phyloP scores from a whole-genome alignment of 2,113 vertebrate species.

The Tamias sibiricus region DNA sequence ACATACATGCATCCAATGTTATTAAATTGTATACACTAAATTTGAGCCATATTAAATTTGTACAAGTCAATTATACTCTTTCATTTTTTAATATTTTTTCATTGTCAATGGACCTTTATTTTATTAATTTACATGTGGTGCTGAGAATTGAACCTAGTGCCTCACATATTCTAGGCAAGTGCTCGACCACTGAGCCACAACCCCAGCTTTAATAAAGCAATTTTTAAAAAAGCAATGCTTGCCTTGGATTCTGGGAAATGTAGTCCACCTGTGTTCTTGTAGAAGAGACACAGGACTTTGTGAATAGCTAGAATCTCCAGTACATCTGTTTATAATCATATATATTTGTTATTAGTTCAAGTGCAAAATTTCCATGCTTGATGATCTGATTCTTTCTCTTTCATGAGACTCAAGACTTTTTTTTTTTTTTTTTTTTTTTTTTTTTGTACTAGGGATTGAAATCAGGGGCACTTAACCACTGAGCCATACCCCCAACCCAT shows the following conservation, averaged over 20 bases:
- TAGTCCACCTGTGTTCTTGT: not conserved
- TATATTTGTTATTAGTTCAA: not conserved
- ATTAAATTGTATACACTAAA: not conserved
- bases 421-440: not conserved
- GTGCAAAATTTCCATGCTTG: not conserved
- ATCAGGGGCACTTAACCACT: too few relatives aligned
- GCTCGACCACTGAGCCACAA: too few relatives aligned
- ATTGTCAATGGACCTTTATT: too few relatives aligned
- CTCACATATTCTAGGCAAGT: too few relatives aligned
- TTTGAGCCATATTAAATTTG: not conserved
- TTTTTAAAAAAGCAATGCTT: not conserved
- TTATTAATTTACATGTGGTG: too few relatives aligned
- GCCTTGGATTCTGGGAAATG: not conserved
- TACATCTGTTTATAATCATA: not conserved
- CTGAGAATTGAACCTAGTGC: too few relatives aligned
- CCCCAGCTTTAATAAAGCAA: not conserved
- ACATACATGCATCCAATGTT: not conserved
- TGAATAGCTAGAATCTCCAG: not conserved
- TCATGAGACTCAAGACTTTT: not conserved
- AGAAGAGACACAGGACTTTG: not conserved
- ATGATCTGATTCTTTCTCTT: not conserved
- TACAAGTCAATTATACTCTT: not conserved
- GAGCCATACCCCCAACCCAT: too few relatives aligned
- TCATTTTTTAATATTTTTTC: too few relatives aligned
- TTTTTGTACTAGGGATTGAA: too few relatives aligned